phyloP scores from a whole-genome alignment of 2,888 invertebrate genomes.

The Calliphora vomitoria region DNA sequence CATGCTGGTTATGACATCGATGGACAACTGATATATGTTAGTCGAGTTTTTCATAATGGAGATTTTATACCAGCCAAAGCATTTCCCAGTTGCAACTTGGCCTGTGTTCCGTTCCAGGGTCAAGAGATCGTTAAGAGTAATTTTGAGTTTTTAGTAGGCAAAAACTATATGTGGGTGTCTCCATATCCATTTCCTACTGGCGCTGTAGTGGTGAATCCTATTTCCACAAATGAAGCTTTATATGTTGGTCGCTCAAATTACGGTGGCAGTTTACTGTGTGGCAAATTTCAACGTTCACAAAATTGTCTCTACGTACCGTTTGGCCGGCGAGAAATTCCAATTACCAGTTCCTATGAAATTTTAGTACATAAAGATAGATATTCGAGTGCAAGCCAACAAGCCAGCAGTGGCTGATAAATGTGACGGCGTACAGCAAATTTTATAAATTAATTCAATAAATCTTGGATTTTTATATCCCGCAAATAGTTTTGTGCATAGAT shows the following conservation, averaged over 20 bases:
- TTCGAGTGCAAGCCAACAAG: background rate
- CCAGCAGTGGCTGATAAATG: background rate
- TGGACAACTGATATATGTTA: conserved; percentile 80
- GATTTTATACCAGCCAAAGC: conserved; percentile 87
- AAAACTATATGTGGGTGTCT: conserved; percentile 86
- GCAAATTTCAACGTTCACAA: conserved; percentile 86
- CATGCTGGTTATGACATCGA: conserved; percentile 83
- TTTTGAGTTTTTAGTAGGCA: conserved; percentile 86
- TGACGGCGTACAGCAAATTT: background rate
- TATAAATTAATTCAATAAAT: background rate
- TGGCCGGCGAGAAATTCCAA: conserved; percentile 80
- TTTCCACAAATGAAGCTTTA: conserved; percentile 85
- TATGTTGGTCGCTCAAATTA: conserved; percentile 86
- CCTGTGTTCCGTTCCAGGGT: conserved; percentile 86
- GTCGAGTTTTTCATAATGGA: conserved; percentile 85
- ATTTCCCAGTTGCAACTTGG: conserved; percentile 86
- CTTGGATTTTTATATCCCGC: no score
- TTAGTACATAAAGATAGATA: background rate
- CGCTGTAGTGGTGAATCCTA: conserved; percentile 85
- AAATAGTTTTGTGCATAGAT: no score
- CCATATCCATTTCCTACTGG: conserved; percentile 85
- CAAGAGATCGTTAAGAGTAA: conserved; percentile 85
- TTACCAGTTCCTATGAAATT: conserved; percentile 75
- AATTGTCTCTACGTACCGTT: conserved; percentile 85
- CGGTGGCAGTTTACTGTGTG: conserved; percentile 86